Base-by-base conservation (phyloP, 2,113 vertebrate genomes). In the Alosa alosa region DNA sequence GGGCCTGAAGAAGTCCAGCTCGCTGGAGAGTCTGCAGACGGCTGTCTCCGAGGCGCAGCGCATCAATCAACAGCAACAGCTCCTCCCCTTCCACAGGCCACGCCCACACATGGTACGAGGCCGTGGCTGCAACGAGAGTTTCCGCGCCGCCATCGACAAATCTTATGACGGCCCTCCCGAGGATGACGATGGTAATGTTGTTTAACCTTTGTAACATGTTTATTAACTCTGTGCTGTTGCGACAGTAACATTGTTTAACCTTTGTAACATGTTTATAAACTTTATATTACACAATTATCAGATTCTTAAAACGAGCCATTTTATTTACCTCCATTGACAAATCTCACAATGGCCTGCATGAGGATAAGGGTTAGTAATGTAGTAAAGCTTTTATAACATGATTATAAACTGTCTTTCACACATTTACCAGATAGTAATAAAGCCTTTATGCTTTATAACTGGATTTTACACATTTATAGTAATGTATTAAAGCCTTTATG, bases 1-100 rank as follows among this genome's bases (percentile, higher is more conserved):
- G 72, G 98, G 98, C n/a, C 84, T 99, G 89, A 99, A 99, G 90
- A 99, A 98, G 93, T 99, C 98, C 89, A 99, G 98, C 55, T 99
- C 98, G 0, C 89, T 99, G 88, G 98, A 99, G 94, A 99, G 98
- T 89, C 95, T 99, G 39, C 98, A 99, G 94, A 99, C 98, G 0
- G 98, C 98, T 1, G 96, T 99, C 87, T 96, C 97, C 0, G 97
- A 99, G 94, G 97, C 98, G 86, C 94, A 95, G 78, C 64, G 99
- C 97, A 90, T 72, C 64, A 36, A 25, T 36, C 64, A 72, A 7
- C 64, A 72, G 64, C 64, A 98, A 95, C 0, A 99, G 0, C 96
- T 98, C 64, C 96, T 99, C 39, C 97, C 97, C 8, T 99, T 99
- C 89, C 97, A 99, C 91, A 95, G 97, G 50, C 98, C 98, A 52